Evolutionary conservation across 2,797 vertebrate species (phyloP).

Genomic region (Eurystomus glaucurus): DNA sequence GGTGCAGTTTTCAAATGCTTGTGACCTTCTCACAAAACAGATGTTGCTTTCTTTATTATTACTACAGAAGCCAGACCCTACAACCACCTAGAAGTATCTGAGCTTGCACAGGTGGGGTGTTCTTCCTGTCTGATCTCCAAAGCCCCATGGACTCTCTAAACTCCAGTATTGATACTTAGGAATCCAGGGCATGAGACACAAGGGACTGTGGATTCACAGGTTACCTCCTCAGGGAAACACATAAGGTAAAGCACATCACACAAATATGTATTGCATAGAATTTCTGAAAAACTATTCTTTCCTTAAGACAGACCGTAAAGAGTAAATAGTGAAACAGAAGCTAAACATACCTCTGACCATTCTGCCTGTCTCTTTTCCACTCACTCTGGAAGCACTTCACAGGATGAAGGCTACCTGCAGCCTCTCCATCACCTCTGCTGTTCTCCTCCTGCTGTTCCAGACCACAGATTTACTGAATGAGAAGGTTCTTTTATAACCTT

Average conservation of each 20-base stretch:
- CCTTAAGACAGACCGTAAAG: neutral
- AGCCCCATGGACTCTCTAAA: neutral
- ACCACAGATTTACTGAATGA: neutral
- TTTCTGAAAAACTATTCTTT: neutral
- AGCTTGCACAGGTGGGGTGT: neutral
- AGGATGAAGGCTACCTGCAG: neutral
- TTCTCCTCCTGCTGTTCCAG: neutral
- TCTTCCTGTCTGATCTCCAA: neutral
- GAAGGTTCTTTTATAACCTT: neutral
- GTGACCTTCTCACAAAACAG: neutral
- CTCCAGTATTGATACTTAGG: neutral
- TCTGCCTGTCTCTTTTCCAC: neutral
- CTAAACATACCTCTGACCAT: neutral
- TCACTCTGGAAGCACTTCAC: fast-evolving
- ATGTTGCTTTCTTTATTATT: neutral
- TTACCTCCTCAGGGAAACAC: neutral
- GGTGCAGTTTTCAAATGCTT: neutral
- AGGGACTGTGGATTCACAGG: neutral
- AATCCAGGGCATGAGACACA: neutral
- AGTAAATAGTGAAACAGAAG: neutral
- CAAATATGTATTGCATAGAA: neutral
- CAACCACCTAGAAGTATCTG: fast-evolving
- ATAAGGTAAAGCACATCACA: neutral
- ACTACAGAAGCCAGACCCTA: neutral
- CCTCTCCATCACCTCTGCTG: fast-evolving